Evolutionary conservation across 2,888 invertebrate species (phyloP).

Genomic region (Agrilus mali): DNA sequence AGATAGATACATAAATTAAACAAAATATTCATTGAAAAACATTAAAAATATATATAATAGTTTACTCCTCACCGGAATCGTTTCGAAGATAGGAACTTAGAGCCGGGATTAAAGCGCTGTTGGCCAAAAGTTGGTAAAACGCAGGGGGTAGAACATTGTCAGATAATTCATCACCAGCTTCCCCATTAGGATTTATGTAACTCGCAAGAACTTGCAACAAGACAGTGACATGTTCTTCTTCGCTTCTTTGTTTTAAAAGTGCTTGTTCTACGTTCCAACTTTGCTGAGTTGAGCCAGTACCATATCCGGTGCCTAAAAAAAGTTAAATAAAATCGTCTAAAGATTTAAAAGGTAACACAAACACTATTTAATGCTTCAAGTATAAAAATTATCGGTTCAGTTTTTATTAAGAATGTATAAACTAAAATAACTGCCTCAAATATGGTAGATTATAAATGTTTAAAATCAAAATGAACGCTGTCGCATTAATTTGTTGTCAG

Average conservation of each 20-base stretch:
- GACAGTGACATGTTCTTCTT: conserved; percentile 87
- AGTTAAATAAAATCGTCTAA: conserved; percentile 2
- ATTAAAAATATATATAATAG: neutral
- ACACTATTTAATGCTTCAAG: neutral
- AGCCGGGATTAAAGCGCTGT: conserved; percentile 77
- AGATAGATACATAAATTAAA: conserved; percentile 2
- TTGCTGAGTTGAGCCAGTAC: conserved; percentile 88
- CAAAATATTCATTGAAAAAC: neutral
- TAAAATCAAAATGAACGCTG: too few species aligned
- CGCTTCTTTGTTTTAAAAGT: conserved; percentile 73
- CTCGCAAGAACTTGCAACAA: conserved; percentile 64
- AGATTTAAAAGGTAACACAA: conserved; percentile 1
- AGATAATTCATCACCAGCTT: conserved; percentile 31
- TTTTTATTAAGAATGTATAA: too few species aligned
- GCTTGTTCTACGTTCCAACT: conserved; percentile 96
- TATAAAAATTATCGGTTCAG: neutral
- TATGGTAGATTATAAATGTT: too few species aligned
- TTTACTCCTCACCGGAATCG: conserved; percentile 55
- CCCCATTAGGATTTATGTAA: conserved; percentile 69
- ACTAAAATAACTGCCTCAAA: too few species aligned
- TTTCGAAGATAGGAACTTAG: conserved; percentile 84
- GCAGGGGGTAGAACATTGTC: conserved; percentile 46
- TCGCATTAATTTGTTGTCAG: too few species aligned
- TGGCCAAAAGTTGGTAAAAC: conserved; percentile 63
- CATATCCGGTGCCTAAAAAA: conserved; percentile 65